Evolutionary conservation across 35 echinoderm and acorn worm genomes (phyloP).

Genomic region (Heliocidaris erythrogramma): DNA sequence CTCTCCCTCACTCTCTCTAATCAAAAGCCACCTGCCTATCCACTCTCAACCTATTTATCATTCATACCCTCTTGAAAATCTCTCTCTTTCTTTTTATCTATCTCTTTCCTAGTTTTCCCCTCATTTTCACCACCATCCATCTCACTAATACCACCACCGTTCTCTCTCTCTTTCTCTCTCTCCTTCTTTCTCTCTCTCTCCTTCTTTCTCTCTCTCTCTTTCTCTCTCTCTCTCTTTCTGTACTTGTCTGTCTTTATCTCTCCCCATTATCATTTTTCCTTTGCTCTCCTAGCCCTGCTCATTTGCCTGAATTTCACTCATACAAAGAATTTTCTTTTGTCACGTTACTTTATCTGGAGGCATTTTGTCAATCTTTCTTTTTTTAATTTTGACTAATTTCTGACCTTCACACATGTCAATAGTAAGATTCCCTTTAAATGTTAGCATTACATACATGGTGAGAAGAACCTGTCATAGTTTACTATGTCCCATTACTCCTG

Average conservation of each 20-base stretch:
- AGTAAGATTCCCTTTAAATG: not conserved
- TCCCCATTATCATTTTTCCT: too few relatives aligned
- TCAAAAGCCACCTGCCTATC: too few relatives aligned
- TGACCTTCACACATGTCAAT: not conserved
- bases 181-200: too few relatives aligned
- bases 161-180: not conserved
- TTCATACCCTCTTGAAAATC: not conserved
- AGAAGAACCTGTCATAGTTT: too few relatives aligned
- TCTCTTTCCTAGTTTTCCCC: not conserved
- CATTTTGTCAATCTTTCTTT: not conserved
- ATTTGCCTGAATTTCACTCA: not conserved
- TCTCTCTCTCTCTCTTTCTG: too few relatives aligned
- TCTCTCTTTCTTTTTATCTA: not conserved
- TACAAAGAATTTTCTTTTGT: not conserved
- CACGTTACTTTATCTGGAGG: not conserved
- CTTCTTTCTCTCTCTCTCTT: too few relatives aligned
- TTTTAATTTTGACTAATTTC: not conserved
- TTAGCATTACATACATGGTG: too few relatives aligned
- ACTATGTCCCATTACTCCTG: too few relatives aligned
- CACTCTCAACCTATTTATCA: not conserved
- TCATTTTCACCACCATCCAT: not conserved
- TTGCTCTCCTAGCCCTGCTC: not conserved
- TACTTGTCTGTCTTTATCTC: too few relatives aligned
- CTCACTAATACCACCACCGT: not conserved
- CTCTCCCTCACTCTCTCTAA: too few relatives aligned